phyloP scores from a whole-genome alignment of 2,797 vertebrate genomes.

The Scyliorhinus canicula region DNA sequence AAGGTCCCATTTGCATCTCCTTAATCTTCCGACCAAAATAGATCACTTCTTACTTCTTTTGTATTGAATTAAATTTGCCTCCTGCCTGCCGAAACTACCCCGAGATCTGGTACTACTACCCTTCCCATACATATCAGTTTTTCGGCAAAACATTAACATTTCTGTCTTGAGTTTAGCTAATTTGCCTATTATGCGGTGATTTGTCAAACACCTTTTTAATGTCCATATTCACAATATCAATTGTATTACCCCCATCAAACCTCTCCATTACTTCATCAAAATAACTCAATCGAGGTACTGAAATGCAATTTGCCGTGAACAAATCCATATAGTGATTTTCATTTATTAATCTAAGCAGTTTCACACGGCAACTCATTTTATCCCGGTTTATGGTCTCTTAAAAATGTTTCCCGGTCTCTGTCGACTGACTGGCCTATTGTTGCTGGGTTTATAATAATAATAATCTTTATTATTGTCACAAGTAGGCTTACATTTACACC shows the following conservation, averaged over 20 bases:
- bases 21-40: not conserved
- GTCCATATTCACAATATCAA: not conserved
- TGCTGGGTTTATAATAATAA: too few relatives aligned
- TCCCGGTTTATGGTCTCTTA: too few relatives aligned
- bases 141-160: not conserved
- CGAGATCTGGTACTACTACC: not conserved
- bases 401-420: too few relatives aligned
- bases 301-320: not conserved
- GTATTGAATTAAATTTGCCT: not conserved
- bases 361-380: too few relatives aligned
- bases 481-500: too few relatives aligned
- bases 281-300: not conserved
- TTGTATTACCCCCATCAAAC: not conserved
- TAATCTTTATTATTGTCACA: too few relatives aligned
- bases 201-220: not conserved
- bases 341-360: not conserved
- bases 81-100: not conserved
- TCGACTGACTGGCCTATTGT: not conserved
- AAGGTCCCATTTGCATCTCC: not conserved
- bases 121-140: too few relatives aligned
- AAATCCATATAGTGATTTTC: not conserved
- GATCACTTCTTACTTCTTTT: not conserved
- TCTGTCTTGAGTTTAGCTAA: not conserved
- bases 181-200: not conserved
- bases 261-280: not conserved